Base-by-base conservation (phyloP, 2,113 vertebrate genomes). In the Antennarius striatus region DNA sequence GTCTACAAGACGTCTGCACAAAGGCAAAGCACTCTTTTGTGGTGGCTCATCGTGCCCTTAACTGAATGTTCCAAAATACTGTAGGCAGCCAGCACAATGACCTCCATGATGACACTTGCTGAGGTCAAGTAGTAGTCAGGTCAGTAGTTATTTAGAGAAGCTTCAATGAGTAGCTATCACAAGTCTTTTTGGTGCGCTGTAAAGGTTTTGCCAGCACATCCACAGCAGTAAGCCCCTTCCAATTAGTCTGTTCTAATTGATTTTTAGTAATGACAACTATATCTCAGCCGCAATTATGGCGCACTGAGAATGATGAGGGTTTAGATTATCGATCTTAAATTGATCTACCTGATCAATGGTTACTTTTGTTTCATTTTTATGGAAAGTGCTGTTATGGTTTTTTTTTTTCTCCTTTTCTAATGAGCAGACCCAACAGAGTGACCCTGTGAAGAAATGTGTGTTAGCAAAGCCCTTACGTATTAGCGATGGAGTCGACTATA, bases 241-340 rank as follows among this genome's bases (percentile, higher is more conserved):
- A 93, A 93, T 93, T 93, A 93, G 89, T 71, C 75, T 48, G 73
- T 49, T 56, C 74, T 63, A 86, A 91, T 92, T 91, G 88, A 91
- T 92, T 91, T 88, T 91, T 86, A 62, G 86, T 90, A 84, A 92
- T 91, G 91, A 91, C 86, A 86, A 86, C 88, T 86, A 90, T 91
- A 92, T 90, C 85, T 93, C 91, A 86, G 87, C 87, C 78, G 88
- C 91, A 93, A 93, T 92, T 93, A 92, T 69, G 85, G 85, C 74
- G 72, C 74, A 68, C 85, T 91, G 83, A 87, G 87, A 92, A 92
- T 91, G 90, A 94, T 92, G 91, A 93, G 83, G 87, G 86, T 90
- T 92, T 92, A 91, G 86, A 84, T 90, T 92, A 93, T 93, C 89
- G 92, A 94, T 93, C 87, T 47, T 45, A 46, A 58, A 92, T 93